A percentile compares a stretch with the other conserved stretches of the same genome.
These are phyloP conservation scores for Oncorhynchus masou DNA, from an alignment of 2,113 vertebrate species.

Conservation along the genomic window DNA sequence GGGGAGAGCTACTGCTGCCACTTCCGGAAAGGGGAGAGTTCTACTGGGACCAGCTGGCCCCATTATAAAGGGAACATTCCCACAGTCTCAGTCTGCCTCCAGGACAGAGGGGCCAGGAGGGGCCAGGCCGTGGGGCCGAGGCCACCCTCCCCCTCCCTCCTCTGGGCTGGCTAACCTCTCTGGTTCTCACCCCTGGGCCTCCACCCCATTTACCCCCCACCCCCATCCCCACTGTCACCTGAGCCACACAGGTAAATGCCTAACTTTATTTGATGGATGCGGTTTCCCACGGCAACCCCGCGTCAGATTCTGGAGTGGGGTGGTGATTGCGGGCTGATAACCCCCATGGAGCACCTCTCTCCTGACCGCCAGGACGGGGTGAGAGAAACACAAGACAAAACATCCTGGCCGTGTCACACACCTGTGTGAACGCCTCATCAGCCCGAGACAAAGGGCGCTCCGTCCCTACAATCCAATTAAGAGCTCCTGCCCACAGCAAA, in stretches of 20 bases:
- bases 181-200: constrained; percentile 45
- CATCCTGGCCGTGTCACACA: constrained; percentile 56
- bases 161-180: background rate
- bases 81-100: constrained; percentile 52
- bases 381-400: constrained; percentile 56
- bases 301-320: constrained; percentile 28
- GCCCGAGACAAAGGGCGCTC: constrained; percentile 50
- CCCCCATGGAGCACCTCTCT: constrained; percentile 37
- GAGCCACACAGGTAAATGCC: constrained; percentile 80
- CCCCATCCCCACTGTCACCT: constrained; percentile 67
- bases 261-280: constrained; percentile 77
- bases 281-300: constrained; percentile 65
- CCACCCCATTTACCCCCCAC: constrained; percentile 47
- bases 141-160: constrained; percentile 39
- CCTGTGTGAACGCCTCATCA: constrained; percentile 52
- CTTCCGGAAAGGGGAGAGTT: constrained; percentile 44
- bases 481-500: constrained; percentile 20
- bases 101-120: constrained; percentile 17
- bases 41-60: constrained; percentile 48
- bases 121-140: constrained; percentile 22
- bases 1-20: constrained; percentile 6
- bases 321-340: constrained; percentile 65
- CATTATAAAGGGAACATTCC: constrained; percentile 48
- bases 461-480: constrained; percentile 20
- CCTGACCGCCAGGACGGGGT: constrained; percentile 10